A percentile compares a stretch with the other conserved stretches of the same genome.
These are phyloP conservation scores for Hipparchia sbordonii DNA, from an alignment of 2,888 invertebrate species.

Conservation along the genomic window DNA sequence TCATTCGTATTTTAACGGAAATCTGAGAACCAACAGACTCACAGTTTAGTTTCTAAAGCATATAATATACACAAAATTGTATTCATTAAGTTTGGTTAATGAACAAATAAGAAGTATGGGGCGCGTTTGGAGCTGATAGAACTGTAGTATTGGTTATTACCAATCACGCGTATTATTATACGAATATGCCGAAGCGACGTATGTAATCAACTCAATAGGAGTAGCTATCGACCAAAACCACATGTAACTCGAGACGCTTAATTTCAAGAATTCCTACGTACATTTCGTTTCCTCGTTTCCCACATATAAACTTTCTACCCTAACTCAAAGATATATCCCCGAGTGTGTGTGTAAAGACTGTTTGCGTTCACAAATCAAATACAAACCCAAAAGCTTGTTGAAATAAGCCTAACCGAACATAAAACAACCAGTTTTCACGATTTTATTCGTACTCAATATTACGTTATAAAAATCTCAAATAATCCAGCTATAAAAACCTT, in stretches of 20 bases:
- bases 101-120: too few relatives aligned
- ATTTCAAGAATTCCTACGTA: neutral
- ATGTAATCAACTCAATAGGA: too few relatives aligned
- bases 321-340: neutral
- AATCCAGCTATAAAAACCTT: slow-evolving; percentile 15
- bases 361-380: neutral
- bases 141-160: too few relatives aligned
- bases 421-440: slow-evolving; percentile 14
- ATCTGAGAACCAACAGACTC: too few relatives aligned
- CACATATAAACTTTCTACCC: neutral
- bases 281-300: neutral
- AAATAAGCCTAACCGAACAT: slow-evolving; percentile 4
- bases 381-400: slow-evolving; percentile 4
- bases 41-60: too few relatives aligned
- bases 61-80: too few relatives aligned
- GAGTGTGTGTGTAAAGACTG: neutral
- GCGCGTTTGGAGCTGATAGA: too few relatives aligned
- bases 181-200: too few relatives aligned
- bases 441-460: neutral
- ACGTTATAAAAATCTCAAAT: slow-evolving; percentile 15
- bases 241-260: neutral
- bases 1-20: too few relatives aligned
- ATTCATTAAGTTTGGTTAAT: too few relatives aligned
- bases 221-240: too few relatives aligned
- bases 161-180: too few relatives aligned